Conservation (phyloP, 2,888 invertebrate genomes). For the Sesia bembeciformis region DNA sequence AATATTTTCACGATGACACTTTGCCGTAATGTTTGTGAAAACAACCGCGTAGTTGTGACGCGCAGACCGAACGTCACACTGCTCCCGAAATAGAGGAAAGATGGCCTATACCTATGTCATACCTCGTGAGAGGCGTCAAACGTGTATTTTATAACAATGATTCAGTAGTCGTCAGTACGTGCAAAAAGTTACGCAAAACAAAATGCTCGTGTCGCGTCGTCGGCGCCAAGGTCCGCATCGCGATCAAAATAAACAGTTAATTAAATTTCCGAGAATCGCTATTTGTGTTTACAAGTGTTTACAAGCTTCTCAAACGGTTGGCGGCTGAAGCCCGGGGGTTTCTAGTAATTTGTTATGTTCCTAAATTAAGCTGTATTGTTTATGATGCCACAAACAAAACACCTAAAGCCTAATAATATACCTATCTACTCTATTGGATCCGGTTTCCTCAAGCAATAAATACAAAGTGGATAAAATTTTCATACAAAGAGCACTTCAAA, state of each 20-base stretch:
- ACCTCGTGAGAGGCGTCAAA: neutral
- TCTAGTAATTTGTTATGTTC: neutral
- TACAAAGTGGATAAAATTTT: too few relatives aligned
- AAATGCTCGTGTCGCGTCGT: slow-evolving; percentile 12
- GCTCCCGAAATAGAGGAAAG: neutral
- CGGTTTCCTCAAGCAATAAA: too few relatives aligned
- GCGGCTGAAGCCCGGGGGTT: slow-evolving; percentile 18
- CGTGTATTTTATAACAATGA: slow-evolving; percentile 10
- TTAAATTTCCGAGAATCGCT: slow-evolving; percentile 41
- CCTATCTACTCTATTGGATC: too few relatives aligned
- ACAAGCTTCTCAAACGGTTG: slow-evolving; percentile 12
- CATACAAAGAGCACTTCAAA: too few relatives aligned
- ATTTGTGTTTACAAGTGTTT: slow-evolving; percentile 34
- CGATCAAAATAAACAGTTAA: slow-evolving; percentile 28
- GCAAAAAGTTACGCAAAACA: slow-evolving; percentile 13
- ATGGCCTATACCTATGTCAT: too few relatives aligned
- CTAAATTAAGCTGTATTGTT: neutral
- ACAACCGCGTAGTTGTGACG: neutral
- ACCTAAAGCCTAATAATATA: too few relatives aligned
- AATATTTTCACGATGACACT: neutral
- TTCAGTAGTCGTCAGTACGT: slow-evolving; percentile 13
- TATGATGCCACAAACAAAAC: too few relatives aligned
- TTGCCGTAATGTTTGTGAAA: neutral
- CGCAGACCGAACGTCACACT: neutral
- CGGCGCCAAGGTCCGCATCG: slow-evolving; percentile 14